phyloP scores from a whole-genome alignment of 2,888 invertebrate genomes.

The Parelbella ahira region DNA sequence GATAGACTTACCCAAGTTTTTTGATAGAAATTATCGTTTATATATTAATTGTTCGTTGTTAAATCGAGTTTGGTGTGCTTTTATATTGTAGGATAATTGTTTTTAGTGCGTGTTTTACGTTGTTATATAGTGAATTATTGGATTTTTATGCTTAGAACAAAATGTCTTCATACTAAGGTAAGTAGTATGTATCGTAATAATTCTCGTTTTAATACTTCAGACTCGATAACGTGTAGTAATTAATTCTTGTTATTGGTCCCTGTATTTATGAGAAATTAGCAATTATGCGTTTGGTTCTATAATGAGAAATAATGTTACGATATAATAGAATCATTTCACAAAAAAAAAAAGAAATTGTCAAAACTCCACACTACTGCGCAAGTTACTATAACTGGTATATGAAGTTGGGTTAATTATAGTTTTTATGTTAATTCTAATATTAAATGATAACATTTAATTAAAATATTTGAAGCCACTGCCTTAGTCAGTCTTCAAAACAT shows the following conservation, averaged over 20 bases:
- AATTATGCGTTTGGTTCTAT: background rate
- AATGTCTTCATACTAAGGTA: conserved; percentile 48
- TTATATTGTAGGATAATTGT: conserved; percentile 43
- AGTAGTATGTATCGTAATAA: conserved; percentile 31
- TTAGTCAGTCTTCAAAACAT: too few species aligned
- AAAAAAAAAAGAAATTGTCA: too few species aligned
- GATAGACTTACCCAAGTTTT: conserved; percentile 19
- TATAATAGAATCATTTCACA: too few species aligned
- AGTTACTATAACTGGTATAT: too few species aligned
- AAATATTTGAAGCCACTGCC: too few species aligned
- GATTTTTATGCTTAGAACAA: conserved; percentile 38
- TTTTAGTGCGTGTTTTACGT: conserved; percentile 46
- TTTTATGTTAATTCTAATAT: too few species aligned
- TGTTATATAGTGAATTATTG: conserved; percentile 33
- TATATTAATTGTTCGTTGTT: conserved; percentile 22
- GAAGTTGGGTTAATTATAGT: too few species aligned
- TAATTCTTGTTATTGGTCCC: conserved; percentile 14
- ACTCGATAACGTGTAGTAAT: conserved; percentile 36
- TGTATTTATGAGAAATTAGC: conserved; percentile 4
- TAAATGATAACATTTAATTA: too few species aligned
- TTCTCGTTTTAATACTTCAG: conserved; percentile 35
- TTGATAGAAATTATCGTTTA: conserved; percentile 12
- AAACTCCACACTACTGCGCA: too few species aligned
- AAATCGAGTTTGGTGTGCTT: conserved; percentile 44
- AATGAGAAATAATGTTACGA: too few species aligned